These are phyloP conservation scores for Syngnathus floridae DNA, from an alignment of 2,113 vertebrate species.

Conservation along the genomic window DNA sequence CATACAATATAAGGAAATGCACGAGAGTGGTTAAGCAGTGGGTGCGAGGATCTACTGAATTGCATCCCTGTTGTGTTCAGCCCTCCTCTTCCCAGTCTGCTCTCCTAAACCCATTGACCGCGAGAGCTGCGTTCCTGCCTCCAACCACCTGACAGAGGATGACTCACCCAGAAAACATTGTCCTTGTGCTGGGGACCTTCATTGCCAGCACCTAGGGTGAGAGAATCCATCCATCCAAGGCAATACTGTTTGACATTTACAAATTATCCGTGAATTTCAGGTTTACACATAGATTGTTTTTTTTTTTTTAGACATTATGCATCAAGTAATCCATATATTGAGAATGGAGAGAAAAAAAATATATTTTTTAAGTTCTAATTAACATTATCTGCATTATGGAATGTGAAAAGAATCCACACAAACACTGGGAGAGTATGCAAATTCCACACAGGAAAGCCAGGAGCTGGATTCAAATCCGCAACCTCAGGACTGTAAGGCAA, in stretches of 20 bases:
- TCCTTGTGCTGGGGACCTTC: conserved; percentile 79
- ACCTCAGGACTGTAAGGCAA: no score
- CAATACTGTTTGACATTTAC: neutral
- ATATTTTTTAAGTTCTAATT: no score
- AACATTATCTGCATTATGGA: no score
- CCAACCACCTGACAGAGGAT: conserved; percentile 76
- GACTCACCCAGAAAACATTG: conserved; percentile 79
- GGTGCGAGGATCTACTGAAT: neutral
- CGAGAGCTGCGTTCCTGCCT: conserved; percentile 76
- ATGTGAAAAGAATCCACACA: no score
- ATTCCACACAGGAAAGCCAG: no score
- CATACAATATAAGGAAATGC: no score
- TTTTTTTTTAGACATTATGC: no score
- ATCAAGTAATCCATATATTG: no score
- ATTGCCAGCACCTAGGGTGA: conserved; percentile 85
- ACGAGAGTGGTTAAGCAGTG: neutral
- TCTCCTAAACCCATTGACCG: conserved; percentile 77
- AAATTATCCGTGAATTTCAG: neutral
- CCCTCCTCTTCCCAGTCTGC: conserved; percentile 84
- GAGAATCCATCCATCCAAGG: neutral
- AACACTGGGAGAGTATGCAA: no score
- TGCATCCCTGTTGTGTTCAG: conserved; percentile 51
- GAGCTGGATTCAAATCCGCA: no score
- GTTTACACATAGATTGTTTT: no score
- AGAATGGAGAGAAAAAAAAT: no score